Conservation (phyloP, 2,797 vertebrate genomes). For the Protosalanx chinensis region DNA sequence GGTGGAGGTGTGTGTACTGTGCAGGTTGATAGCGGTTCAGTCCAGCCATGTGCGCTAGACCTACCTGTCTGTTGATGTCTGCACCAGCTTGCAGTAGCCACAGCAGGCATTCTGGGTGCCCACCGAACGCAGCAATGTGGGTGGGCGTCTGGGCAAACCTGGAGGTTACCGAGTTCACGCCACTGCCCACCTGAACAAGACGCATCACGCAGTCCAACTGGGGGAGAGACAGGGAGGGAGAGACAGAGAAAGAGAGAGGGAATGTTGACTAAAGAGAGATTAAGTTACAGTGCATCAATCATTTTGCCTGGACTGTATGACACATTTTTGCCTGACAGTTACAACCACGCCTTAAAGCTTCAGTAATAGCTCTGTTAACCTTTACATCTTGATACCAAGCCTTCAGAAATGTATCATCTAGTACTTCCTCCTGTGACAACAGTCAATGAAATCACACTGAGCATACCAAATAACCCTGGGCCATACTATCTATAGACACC, state of each 20-base stretch:
- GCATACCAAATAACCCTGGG: too few species aligned
- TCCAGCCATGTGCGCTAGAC: constrained; percentile 9
- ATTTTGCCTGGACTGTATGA: too few species aligned
- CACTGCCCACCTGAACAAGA: constrained; percentile 89
- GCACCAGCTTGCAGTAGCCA: constrained; percentile 97
- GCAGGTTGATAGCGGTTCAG: not conserved
- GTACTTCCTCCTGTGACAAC: too few species aligned
- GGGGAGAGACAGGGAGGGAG: constrained; percentile 36
- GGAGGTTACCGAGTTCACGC: constrained; percentile 87
- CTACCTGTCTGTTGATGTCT: constrained; percentile 95
- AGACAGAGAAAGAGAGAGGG: not conserved
- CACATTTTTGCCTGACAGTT: too few species aligned
- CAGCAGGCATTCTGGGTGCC: constrained; percentile 92
- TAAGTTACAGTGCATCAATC: not conserved
- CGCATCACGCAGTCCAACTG: constrained; percentile 96
- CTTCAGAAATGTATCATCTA: too few species aligned
- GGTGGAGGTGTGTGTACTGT: too few species aligned
- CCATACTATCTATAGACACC: too few species aligned
- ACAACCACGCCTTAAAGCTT: too few species aligned
- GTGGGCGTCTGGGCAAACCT: constrained; percentile 96
- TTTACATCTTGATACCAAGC: too few species aligned
- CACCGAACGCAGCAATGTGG: constrained; percentile 96
- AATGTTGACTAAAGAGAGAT: not conserved
- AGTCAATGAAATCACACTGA: too few species aligned
- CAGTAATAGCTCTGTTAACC: too few species aligned